Percentiles rank a stretch among this genome's conserved stretches.
Evolutionary conservation across 2,113 vertebrate genomes (phyloP).

Genomic region (Pardalotus punctatus): DNA sequence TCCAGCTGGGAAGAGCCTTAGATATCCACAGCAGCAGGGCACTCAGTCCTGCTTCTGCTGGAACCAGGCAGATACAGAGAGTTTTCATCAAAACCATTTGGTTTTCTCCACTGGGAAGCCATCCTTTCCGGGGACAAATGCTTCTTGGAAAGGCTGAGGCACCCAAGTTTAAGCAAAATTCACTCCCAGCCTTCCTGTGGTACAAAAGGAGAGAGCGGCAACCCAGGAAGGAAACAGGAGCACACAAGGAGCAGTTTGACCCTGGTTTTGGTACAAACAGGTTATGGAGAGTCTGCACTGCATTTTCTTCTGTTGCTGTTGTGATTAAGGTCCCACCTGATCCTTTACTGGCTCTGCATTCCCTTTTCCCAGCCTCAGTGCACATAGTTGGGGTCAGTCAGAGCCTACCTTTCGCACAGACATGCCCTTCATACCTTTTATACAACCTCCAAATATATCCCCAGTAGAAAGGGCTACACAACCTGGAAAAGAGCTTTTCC

Average conservation of each 20-base stretch:
- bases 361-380: background rate
- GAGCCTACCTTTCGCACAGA: background rate
- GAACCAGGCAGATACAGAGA: background rate
- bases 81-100: accelerated
- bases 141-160: background rate
- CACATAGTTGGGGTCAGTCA: background rate
- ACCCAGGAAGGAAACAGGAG: background rate
- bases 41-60: background rate
- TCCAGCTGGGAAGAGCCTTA: background rate
- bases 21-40: background rate
- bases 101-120: background rate
- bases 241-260: background rate
- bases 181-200: background rate
- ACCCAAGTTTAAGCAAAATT: background rate
- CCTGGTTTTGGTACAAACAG: background rate
- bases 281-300: background rate
- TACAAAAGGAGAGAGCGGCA: background rate
- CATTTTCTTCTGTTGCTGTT: background rate
- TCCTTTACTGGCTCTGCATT: background rate
- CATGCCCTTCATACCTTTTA: background rate
- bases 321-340: accelerated
- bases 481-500: background rate
- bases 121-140: background rate
- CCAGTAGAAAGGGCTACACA: background rate
- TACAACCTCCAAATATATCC: background rate